Evolutionary conservation across 2,113 vertebrate genomes (phyloP).

Genomic region (Plectropomus leopardus): DNA sequence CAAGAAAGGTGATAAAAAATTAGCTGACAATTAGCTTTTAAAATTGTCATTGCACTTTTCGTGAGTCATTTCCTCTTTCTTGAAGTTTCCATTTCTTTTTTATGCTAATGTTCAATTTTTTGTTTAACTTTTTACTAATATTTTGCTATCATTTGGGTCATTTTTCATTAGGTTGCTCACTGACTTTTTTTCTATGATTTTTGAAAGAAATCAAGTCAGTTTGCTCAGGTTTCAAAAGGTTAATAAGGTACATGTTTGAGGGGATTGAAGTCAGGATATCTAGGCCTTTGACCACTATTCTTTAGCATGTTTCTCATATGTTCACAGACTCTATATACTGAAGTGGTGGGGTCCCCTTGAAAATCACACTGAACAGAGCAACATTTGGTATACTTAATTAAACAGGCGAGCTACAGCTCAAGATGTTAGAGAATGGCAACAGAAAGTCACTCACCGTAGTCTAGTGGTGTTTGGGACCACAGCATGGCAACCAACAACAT

Average conservation of each 20-base stretch:
- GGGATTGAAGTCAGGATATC: not conserved
- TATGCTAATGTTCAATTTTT: too few species aligned
- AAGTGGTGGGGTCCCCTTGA: not conserved
- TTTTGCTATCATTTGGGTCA: too few species aligned
- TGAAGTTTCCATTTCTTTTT: too few species aligned
- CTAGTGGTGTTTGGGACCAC: conserved; percentile 72
- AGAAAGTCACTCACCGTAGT: conserved; percentile 82
- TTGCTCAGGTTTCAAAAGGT: too few species aligned
- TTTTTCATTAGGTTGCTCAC: too few species aligned
- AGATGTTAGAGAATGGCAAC: conserved; percentile 10
- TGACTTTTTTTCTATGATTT: too few species aligned
- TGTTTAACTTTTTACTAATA: too few species aligned
- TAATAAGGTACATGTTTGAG: not conserved
- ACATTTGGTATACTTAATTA: not conserved
- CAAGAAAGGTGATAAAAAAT: too few species aligned
- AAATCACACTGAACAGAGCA: not conserved
- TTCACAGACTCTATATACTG: not conserved
- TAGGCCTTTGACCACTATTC: not conserved
- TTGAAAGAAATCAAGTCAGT: too few species aligned
- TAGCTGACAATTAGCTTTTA: too few species aligned
- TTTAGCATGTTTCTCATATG: not conserved
- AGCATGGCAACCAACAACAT: conserved; percentile 67
- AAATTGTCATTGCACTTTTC: too few species aligned
- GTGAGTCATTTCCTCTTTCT: too few species aligned
- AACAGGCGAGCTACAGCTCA: not conserved